Conservation (phyloP, 1,140 invertebrate species). For the Steinernema feltiae region DNA sequence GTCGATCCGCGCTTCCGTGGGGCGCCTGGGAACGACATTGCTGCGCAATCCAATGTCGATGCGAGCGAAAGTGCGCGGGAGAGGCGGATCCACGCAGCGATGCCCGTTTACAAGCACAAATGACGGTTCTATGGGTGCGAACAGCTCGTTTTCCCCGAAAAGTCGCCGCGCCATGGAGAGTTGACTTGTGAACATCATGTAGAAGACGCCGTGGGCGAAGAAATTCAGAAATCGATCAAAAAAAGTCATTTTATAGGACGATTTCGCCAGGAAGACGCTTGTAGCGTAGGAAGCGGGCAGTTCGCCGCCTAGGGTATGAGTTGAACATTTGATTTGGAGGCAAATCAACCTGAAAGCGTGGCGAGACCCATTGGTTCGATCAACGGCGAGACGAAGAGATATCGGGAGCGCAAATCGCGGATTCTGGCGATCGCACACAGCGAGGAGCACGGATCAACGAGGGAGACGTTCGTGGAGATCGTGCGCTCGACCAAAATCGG, state of each 20-base stretch:
- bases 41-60: neutral
- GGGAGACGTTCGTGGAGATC: neutral
- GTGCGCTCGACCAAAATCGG: neutral
- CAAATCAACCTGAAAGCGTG: neutral
- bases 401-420: neutral
- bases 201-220: neutral
- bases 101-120: neutral
- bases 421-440: neutral
- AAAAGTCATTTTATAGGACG: too few species aligned
- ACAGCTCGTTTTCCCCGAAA: neutral
- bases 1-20: slow-evolving; percentile 16
- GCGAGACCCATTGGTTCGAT: neutral
- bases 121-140: neutral
- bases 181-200: neutral
- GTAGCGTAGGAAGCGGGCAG: neutral
- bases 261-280: neutral
- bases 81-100: neutral
- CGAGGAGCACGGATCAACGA: neutral
- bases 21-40: neutral
- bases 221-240: neutral
- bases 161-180: neutral
- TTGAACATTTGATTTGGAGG: neutral
- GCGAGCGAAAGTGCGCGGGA: neutral
- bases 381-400: neutral
- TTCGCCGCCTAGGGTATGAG: neutral